phyloP scores from a whole-genome alignment of 64 coral and sea anemone genomes.

The Actinia tenebrosa region DNA sequence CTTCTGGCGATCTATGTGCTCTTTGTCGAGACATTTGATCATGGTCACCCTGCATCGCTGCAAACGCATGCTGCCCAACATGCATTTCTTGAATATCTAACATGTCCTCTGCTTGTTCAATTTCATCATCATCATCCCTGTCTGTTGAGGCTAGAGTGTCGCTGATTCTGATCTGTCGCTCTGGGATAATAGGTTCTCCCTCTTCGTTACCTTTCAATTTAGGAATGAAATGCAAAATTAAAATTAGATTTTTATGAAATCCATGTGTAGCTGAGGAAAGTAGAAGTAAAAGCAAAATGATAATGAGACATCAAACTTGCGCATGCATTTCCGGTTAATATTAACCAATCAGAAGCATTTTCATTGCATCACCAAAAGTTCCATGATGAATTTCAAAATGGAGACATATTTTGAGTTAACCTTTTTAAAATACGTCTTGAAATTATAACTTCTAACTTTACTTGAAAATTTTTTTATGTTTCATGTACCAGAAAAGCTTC shows the following conservation, averaged over 20 bases:
- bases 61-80: constrained; percentile 79
- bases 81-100: constrained; percentile 38
- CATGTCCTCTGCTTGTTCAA: constrained; percentile 36
- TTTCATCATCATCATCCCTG: constrained; percentile 49
- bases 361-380: too few relatives aligned
- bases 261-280: too few relatives aligned
- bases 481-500: too few relatives aligned
- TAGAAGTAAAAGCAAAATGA: too few relatives aligned
- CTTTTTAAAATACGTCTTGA: too few relatives aligned
- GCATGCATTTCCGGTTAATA: too few relatives aligned
- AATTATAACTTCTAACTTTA: too few relatives aligned
- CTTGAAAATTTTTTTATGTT: too few relatives aligned
- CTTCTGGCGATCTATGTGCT: constrained; percentile 68
- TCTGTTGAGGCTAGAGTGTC: constrained; percentile 53
- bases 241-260: not conserved
- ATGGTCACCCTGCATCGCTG: constrained; percentile 90
- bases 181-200: constrained; percentile 90
- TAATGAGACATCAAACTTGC: too few relatives aligned
- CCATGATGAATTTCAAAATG: too few relatives aligned
- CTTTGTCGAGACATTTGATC: constrained; percentile 75
- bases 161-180: constrained; percentile 93
- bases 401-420: too few relatives aligned
- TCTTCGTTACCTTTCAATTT: constrained; percentile 82
- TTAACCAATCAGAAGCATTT: too few relatives aligned
- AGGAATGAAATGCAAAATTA: not conserved